Percentiles rank a stretch among this genome's conserved stretches.
phyloP scores from a whole-genome alignment of 2,797 vertebrate species.

The Scolopax rusticola region DNA sequence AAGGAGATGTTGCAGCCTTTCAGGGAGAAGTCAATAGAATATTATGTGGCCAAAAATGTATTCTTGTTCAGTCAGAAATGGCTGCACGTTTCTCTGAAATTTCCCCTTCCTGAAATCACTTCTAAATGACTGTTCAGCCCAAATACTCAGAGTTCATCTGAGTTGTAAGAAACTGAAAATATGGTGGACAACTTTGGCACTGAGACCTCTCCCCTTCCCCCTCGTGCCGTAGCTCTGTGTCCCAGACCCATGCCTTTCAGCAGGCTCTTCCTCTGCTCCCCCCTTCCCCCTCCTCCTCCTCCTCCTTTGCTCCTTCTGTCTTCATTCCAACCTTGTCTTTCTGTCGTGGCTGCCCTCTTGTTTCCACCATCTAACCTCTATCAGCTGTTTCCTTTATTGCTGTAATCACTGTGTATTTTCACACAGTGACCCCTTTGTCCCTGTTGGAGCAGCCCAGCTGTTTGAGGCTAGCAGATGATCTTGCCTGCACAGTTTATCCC shows the following conservation, averaged over 20 bases:
- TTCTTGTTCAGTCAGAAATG: not conserved
- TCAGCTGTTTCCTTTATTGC: slow-evolving; percentile 69
- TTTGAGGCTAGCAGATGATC: not conserved
- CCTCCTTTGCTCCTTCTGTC: not conserved
- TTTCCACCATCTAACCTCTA: slow-evolving; percentile 48
- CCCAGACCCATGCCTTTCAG: not conserved
- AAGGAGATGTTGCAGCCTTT: not conserved
- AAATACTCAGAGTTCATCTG: not conserved
- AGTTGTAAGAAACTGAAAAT: not conserved
- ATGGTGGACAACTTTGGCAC: not conserved
- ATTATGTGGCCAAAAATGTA: not conserved
- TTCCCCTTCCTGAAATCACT: not conserved
- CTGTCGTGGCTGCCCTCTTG: slow-evolving; percentile 40
- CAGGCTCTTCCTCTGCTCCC: not conserved
- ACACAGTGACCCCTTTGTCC: slow-evolving; percentile 54
- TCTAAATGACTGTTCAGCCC: not conserved
- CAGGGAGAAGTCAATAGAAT: not conserved
- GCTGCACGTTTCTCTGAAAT: not conserved
- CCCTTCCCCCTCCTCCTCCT: not conserved
- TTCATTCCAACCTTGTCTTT: slow-evolving; percentile 43
- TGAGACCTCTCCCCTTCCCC: not conserved
- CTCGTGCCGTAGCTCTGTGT: not conserved
- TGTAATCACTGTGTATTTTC: slow-evolving; percentile 50
- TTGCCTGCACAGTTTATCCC: not conserved
- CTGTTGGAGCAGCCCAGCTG: slow-evolving; percentile 44